Evolutionary conservation across 2,797 vertebrate genomes (phyloP), one percentile per base, ranked within the genome.

Genomic region (Coilia nasus): DNA sequence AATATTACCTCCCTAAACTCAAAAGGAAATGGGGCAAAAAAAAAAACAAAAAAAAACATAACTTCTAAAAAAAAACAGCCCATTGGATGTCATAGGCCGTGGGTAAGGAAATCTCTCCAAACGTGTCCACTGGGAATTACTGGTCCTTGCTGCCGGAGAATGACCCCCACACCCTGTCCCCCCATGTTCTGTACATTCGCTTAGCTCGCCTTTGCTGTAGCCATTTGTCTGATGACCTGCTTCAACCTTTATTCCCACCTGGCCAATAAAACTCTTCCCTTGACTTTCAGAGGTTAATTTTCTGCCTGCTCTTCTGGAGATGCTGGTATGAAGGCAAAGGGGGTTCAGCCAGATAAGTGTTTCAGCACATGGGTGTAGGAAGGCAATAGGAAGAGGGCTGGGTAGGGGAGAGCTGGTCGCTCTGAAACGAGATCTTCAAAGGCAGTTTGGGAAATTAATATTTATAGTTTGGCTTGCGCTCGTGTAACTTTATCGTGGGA

Each of bases 401-500:
- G 88, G 82, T 82, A 86, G 86, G 87, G 60, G 85, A 81, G 88
- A 85, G 83, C 6, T n/a, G 47, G 83, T 67, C 57, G 2, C 78
- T 47, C 86, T 93, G 85, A 91, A 92, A 93, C 91, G 4, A 86
- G 85, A 94, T 91, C 91, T 93, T 94, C 91, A 94, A 94, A 94
- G 91, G 84, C 57, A 84, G 81, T 85, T 86, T 75, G 83, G 83
- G 90, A 83, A 88, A 91, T 87, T 25, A 81, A 92, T 92, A 94
- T 93, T 93, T 93, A 92, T 91, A 54, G 87, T 91, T 90, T 88
- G 87, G 64, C 84, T 84, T 50, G 47, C 84, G 84, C 85, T 75
- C 80, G 67, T 78, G 85, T 85, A 88, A 85, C 84, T 87, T 89
- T 88, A 86, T 89, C 81, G 85, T 85, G 78, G 85, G 89, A 89